Conservation (phyloP, 1,140 invertebrate genomes). For the Sinella curviseta region DNA sequence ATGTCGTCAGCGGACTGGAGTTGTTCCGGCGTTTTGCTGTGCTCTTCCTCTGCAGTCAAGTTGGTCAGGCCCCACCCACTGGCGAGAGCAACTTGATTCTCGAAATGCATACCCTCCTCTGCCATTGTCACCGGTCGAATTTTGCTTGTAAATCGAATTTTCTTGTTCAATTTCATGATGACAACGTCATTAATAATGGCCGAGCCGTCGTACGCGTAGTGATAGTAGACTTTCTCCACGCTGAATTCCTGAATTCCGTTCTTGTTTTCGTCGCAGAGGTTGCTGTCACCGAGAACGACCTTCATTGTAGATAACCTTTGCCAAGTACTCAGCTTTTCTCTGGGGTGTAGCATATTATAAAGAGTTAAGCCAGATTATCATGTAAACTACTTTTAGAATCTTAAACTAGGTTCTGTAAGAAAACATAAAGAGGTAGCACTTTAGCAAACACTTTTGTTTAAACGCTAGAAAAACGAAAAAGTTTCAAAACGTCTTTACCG, state of each 20-base stretch:
- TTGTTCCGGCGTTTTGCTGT: background rate
- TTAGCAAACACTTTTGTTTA: too few relatives aligned
- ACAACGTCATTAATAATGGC: slow-evolving; percentile 24
- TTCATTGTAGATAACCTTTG: background rate
- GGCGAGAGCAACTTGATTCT: background rate
- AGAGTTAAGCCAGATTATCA: background rate
- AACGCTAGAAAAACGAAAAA: too few relatives aligned
- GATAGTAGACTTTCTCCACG: slow-evolving; percentile 11
- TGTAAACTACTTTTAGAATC: too few relatives aligned
- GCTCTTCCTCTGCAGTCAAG: background rate
- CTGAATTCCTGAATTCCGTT: background rate
- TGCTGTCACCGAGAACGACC: slow-evolving; percentile 3
- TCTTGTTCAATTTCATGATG: slow-evolving; percentile 9
- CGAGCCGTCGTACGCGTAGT: background rate
- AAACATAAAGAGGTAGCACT: too few relatives aligned
- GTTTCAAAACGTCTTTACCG: too few relatives aligned
- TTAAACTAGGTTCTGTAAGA: too few relatives aligned
- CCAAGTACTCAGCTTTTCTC: background rate
- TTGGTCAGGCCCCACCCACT: slow-evolving; percentile 34
- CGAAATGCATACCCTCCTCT: background rate
- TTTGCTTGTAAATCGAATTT: slow-evolving; percentile 24
- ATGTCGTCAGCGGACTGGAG: background rate
- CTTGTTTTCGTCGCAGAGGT: slow-evolving; percentile 1
- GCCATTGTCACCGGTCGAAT: slow-evolving; percentile 18
- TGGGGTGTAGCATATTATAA: background rate